phyloP scores from a whole-genome alignment of 2,888 invertebrate genomes.

The Tetanocera ferruginea region DNA sequence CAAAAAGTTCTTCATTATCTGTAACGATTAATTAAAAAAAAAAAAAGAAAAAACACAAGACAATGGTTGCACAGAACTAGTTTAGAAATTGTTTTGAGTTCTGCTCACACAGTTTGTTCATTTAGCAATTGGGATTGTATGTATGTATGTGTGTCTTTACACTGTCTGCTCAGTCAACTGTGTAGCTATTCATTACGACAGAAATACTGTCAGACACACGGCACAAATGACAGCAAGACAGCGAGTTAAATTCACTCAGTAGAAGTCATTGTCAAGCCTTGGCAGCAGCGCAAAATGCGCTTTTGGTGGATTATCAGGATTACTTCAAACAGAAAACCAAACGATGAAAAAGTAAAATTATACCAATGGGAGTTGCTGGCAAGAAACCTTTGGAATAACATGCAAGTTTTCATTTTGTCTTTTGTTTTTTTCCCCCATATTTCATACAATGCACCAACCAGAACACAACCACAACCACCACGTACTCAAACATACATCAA shows the following conservation, averaged over 20 bases:
- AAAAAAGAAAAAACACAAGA: background rate
- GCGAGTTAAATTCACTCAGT: background rate
- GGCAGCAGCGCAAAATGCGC: conserved; percentile 10
- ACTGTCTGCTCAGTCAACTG: no score
- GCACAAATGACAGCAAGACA: background rate
- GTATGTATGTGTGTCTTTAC: no score
- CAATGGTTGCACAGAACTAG: background rate
- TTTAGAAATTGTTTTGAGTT: background rate
- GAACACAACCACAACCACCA: background rate
- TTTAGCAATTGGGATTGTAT: no score
- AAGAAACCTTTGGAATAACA: conserved; percentile 13
- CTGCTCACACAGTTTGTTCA: no score
- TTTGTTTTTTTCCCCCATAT: background rate
- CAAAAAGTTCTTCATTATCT: no score
- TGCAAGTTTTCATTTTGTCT: background rate
- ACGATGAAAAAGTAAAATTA: background rate
- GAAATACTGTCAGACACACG: background rate
- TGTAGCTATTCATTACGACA: background rate
- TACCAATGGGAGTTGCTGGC: conserved; percentile 9
- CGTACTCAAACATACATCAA: background rate
- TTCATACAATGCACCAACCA: background rate
- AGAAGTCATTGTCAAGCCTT: background rate
- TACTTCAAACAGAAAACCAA: conserved; percentile 8
- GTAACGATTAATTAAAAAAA: no score
- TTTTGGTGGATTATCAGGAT: conserved; percentile 24